These are phyloP conservation scores for Sander vitreus DNA, from an alignment of 2,113 vertebrate genomes.

Conservation along the genomic window DNA sequence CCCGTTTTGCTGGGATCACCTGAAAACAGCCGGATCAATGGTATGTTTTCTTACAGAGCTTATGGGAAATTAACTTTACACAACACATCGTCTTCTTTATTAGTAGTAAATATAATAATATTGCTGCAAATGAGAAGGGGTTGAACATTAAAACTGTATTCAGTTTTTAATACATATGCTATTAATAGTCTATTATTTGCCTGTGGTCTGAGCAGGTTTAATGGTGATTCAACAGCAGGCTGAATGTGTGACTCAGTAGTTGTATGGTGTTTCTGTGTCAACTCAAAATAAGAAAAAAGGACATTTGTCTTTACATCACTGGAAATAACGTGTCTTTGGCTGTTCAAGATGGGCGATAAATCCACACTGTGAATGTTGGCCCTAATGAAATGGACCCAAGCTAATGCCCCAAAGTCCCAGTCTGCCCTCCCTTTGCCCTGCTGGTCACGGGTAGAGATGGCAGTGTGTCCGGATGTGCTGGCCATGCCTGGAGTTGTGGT, in stretches of 20 bases:
- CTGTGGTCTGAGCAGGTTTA: constrained; percentile 34
- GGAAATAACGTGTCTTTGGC: constrained; percentile 21
- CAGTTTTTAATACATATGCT: constrained; percentile 1
- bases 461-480: constrained; percentile 52
- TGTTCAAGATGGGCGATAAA: constrained; percentile 22
- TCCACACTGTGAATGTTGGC: constrained; percentile 21
- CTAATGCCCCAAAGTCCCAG: constrained; percentile 64
- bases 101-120: neutral
- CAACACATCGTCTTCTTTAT: neutral
- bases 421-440: constrained; percentile 51
- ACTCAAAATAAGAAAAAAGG: neutral
- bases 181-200: constrained; percentile 29
- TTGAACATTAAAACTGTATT: neutral
- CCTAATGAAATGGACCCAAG: constrained; percentile 65
- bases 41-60: constrained; percentile 16
- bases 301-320: neutral
- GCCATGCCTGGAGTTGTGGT: constrained; percentile 63
- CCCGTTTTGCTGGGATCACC: constrained; percentile 48
- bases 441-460: constrained; percentile 69
- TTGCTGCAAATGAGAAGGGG: too few relatives aligned
- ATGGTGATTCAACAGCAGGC: constrained; percentile 73
- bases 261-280: constrained; percentile 42
- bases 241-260: constrained; percentile 59
- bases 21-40: constrained; percentile 38
- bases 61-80: neutral